Evolutionary conservation across 2,113 vertebrate genomes (phyloP).

Genomic region (Chaetodon trifascialis): DNA sequence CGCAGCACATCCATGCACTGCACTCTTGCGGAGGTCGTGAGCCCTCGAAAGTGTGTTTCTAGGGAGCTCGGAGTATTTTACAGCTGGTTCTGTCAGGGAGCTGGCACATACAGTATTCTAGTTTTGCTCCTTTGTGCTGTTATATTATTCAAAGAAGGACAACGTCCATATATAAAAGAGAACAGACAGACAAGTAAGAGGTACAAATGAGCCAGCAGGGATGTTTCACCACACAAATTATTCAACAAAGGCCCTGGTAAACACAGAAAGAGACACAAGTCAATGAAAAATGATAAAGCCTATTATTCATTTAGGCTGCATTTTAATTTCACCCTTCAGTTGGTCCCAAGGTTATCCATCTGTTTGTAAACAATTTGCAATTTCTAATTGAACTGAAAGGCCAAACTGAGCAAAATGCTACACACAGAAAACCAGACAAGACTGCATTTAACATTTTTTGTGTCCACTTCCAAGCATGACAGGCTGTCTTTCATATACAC

Average conservation of each 20-base stretch:
- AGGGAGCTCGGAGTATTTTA: slow-evolving; percentile 7
- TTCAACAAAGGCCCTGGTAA: slow-evolving; percentile 22
- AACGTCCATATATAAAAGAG: slow-evolving; percentile 25
- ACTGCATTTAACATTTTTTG: neutral
- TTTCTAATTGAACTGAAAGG: neutral
- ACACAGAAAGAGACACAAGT: slow-evolving; percentile 4
- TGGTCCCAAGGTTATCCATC: slow-evolving; percentile 6
- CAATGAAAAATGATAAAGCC: slow-evolving; percentile 9
- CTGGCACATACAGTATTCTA: neutral
- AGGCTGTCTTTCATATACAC: neutral
- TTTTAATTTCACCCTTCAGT: slow-evolving; percentile 23
- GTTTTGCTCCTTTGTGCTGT: slow-evolving; percentile 28
- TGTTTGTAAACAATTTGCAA: neutral
- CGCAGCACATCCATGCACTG: slow-evolving; percentile 9
- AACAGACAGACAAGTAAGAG: neutral
- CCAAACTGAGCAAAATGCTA: neutral
- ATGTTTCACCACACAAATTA: slow-evolving; percentile 28
- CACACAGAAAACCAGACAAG: neutral
- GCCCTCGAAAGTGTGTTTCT: neutral
- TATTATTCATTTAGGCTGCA: slow-evolving; percentile 9
- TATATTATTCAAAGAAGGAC: slow-evolving; percentile 27
- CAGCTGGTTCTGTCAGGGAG: neutral
- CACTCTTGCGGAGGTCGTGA: neutral
- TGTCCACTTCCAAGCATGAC: neutral
- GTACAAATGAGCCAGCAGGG: neutral